Percentiles rank a stretch among this genome's conserved stretches.
phyloP scores from a whole-genome alignment of 2,797 vertebrate genomes.

The Otolemur crassicaudatus region DNA sequence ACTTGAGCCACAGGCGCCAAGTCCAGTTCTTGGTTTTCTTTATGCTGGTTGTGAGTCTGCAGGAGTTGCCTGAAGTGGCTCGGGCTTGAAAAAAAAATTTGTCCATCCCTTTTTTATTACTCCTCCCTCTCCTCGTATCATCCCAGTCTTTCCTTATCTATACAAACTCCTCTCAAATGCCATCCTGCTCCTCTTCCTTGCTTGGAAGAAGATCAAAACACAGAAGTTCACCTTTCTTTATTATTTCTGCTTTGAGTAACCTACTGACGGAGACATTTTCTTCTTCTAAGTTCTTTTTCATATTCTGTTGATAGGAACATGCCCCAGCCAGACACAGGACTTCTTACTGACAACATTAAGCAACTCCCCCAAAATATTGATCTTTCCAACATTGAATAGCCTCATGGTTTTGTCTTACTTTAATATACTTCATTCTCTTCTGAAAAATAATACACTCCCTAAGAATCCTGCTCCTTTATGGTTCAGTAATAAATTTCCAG shows the following conservation, averaged over 20 bases:
- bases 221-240: not conserved
- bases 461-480: not conserved
- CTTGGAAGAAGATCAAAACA: not conserved
- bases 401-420: not conserved
- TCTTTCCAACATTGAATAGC: not conserved
- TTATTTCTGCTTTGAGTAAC: conserved; percentile 22
- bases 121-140: not conserved
- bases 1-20: no score
- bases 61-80: not conserved
- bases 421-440: not conserved
- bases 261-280: not conserved
- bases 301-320: conserved; percentile 6
- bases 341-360: not conserved
- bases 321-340: not conserved
- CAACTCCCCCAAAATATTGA: not conserved
- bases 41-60: not conserved
- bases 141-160: not conserved
- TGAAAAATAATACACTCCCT: not conserved
- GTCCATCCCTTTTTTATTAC: not conserved
- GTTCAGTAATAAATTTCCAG: not conserved
- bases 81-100: not conserved
- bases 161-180: not conserved
- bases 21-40: not conserved
- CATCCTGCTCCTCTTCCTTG: not conserved
- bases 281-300: conserved; percentile 1